Evolutionary conservation across 2,797 vertebrate genomes (phyloP), one percentile per base, ranked within the genome.

Genomic region (Pygocentrus nattereri): DNA sequence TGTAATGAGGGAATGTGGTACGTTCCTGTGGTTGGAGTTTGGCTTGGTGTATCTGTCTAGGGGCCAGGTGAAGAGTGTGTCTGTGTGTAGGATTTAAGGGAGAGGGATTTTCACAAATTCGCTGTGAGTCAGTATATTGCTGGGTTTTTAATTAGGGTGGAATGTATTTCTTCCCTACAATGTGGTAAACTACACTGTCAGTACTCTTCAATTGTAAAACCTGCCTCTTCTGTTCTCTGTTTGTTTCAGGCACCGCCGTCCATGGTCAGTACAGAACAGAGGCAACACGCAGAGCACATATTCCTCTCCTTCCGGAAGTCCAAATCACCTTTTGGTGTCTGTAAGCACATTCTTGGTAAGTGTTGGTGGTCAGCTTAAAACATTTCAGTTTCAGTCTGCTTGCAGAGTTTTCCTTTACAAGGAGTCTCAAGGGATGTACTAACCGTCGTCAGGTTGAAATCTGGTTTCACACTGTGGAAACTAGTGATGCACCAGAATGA

Each of bases 291-390:
- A 59, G 98, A 99, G 89, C 98, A 99, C 87, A 96, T 99, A 85
- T 99, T 99, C 92, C 96, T 99, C 88, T 98, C 98, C 79, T 99
- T 99, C 93, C 96, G 98, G 90, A 99, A 99, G 90, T 99, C 98
- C 80, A 99, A 99, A 85, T 99, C 98, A 2, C 98, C 98, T n/a
- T 99, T 99, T 90, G 98, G 96, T 76, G 94, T 99, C 91, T 99
- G 98, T 95, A 99, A 97, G 91, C 98, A 99, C 91, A 99, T 99
- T 92, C 92, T 99, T 70, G 98, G 98, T 99, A 93, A 95, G 91
- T 83, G 44, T 74, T 38, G 1, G 21, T 59, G 34, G 52, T 23
- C 30, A 0, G 6, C 23, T 64, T 64, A 13, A 34, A 64, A 64
- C 1, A 13, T 0, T 38, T 34, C 61, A 19, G 27, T n/a, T n/a